These are phyloP conservation scores for Gonioctena quinquepunctata DNA, from an alignment of 1,140 invertebrate genomes.

Conservation along the genomic window DNA sequence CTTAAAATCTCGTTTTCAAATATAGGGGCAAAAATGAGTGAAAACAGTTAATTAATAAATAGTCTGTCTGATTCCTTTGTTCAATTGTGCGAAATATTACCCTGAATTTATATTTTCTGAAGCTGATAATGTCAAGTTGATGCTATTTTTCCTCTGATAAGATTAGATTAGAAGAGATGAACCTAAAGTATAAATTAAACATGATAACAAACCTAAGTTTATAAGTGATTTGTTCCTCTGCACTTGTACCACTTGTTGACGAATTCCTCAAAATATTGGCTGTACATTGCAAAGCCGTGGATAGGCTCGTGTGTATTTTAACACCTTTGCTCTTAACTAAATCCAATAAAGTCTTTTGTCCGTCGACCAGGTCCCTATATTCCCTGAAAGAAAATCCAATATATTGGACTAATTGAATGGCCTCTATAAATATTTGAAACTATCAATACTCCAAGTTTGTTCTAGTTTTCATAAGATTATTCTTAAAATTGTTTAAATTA, in stretches of 20 bases:
- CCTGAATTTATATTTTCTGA: too few species aligned
- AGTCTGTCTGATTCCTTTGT: too few species aligned
- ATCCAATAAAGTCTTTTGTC: conserved; percentile 66
- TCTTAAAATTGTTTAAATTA: too few species aligned
- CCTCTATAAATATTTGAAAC: too few species aligned
- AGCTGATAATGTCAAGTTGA: too few species aligned
- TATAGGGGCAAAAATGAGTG: too few species aligned
- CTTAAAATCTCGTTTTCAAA: too few species aligned
- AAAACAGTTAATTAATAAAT: too few species aligned
- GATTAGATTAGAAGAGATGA: background rate
- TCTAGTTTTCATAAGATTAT: too few species aligned
- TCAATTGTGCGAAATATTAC: too few species aligned
- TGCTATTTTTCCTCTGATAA: background rate
- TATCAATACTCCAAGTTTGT: too few species aligned
- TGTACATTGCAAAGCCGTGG: conserved; percentile 64
- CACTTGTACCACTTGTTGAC: conserved; percentile 39
- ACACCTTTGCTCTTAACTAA: conserved; percentile 67
- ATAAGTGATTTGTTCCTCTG: conserved; percentile 50
- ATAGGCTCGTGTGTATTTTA: conserved; percentile 66
- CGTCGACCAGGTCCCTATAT: conserved; percentile 66
- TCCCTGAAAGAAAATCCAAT: conserved; percentile 62
- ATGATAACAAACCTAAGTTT: conserved; percentile 45
- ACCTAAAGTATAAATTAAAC: background rate
- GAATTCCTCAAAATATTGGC: conserved; percentile 61
- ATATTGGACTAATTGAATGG: too few species aligned